phyloP scores from a whole-genome alignment of 1,140 invertebrate genomes.

The Cardiocondyla obscurior region DNA sequence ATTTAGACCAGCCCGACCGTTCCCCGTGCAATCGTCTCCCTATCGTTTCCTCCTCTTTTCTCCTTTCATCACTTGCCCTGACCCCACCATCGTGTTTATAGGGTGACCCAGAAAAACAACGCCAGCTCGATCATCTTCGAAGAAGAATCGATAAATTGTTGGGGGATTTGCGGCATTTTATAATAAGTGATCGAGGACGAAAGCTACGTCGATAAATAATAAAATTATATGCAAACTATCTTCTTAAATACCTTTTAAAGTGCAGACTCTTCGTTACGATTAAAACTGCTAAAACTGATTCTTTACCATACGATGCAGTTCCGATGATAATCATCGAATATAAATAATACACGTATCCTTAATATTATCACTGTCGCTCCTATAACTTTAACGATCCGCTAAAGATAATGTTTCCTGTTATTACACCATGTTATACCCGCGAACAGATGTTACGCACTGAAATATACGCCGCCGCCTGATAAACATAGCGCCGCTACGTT shows the following conservation, averaged over 20 bases:
- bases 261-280: no score
- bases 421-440: neutral
- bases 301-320: no score
- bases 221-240: neutral
- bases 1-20: constrained; percentile 71
- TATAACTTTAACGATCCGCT: neutral
- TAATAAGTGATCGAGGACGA: neutral
- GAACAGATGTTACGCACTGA: neutral
- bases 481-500: neutral
- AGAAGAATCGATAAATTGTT: constrained; percentile 3
- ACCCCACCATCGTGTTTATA: constrained; percentile 72
- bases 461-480: neutral
- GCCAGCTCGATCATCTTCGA: constrained; percentile 4
- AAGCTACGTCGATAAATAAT: no score
- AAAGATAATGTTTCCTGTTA: neutral
- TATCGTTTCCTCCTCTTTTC: constrained; percentile 10
- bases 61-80: constrained; percentile 47
- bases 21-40: constrained; percentile 48
- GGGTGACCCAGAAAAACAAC: constrained; percentile 81
- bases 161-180: neutral
- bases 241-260: neutral
- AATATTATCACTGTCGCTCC: neutral
- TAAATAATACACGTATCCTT: neutral
- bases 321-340: neutral
- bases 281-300: no score